Conservation (phyloP, 1,140 invertebrate genomes). For the Tigriopus japonicus region DNA sequence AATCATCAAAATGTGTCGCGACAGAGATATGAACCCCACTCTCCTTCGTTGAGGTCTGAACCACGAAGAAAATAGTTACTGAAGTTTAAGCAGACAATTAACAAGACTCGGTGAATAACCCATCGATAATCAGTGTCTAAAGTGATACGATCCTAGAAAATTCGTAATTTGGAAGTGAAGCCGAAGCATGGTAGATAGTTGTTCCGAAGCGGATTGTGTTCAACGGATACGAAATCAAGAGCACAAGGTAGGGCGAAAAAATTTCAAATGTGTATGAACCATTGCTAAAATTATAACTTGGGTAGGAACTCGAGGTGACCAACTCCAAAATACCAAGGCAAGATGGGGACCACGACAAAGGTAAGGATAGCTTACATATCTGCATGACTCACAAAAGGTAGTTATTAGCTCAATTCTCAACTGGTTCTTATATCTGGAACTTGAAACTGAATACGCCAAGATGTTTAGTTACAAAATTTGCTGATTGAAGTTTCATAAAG, state of each 20-base stretch:
- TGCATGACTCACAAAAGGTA: background rate
- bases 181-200: background rate
- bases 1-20: background rate
- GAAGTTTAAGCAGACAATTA: too few species aligned
- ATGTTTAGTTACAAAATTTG: too few species aligned
- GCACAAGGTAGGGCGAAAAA: background rate
- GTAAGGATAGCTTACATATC: background rate
- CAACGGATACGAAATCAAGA: too few species aligned
- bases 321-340: background rate
- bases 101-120: background rate
- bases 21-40: background rate
- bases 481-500: too few species aligned
- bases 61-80: too few species aligned
- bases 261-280: background rate
- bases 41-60: too few species aligned
- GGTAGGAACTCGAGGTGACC: too few species aligned
- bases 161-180: background rate
- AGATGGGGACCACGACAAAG: background rate
- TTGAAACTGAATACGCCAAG: background rate
- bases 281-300: background rate
- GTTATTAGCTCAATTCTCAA: background rate
- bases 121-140: background rate
- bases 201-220: background rate
- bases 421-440: background rate
- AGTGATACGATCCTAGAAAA: background rate